Base-by-base conservation (phyloP, 2,888 invertebrate species). In the Entomobrya proxima region DNA sequence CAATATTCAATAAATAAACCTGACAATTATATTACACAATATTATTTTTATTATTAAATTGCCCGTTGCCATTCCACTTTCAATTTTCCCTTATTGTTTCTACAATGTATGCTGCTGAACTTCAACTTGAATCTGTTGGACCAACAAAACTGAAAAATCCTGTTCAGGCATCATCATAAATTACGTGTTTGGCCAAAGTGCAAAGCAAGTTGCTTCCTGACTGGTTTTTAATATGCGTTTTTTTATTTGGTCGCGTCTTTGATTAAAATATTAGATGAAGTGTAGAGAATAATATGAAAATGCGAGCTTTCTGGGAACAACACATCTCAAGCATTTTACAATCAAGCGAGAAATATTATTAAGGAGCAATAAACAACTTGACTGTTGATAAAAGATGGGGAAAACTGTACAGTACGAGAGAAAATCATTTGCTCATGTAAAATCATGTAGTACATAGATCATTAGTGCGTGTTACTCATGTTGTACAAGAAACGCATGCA, bases 401-500 rank as follows among this genome's bases (percentile, higher is more conserved):
- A 67, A 67, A 67, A 67, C 5, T 13, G 21, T 40, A 64, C 15
- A 61, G 55, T 24, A 44, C 0, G n/a, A 6, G 27, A 44, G 69
- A 40, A 69, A 69, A 69, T 74, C 74, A 74, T 74, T 35, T 50
- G 52, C 32, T 74, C 44, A 35, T 74, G 74, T 50, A 30, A 47
- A 74, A 15, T 50, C 50, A 35, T 52, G 74, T 74, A 32, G 74
- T 52, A 50, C 52, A 74, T 52, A 52, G 11, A 52, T 74, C 74
- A 74, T 74, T 74, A 74, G 74, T 52, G 35, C 74, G 74, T 74
- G 74, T 74, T 74, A 74, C 32, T 50, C 50, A 50, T 74, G 50
- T 52, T 50, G 40, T 52, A 50, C 27, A 72, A 35, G 18, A 37
- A 27, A 32, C 74, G 35, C 74, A 74, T 74, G 50, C n/a, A n/a